Evolutionary conservation across 2,888 invertebrate genomes (phyloP).

Genomic region (Coronaproctus castanopsis): DNA sequence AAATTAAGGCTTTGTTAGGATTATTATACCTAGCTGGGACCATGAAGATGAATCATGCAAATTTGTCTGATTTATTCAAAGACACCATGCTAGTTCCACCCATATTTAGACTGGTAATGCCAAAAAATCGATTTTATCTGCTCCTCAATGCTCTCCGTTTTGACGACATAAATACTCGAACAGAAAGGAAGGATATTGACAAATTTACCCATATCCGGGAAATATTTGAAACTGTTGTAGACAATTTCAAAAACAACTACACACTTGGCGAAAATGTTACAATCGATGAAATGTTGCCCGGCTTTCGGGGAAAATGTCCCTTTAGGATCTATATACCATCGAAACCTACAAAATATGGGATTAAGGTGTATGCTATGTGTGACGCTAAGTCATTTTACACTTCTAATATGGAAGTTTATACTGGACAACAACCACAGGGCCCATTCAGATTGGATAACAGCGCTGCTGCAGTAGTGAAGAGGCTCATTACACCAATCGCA

Average conservation of each 20-base stretch:
- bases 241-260: conserved; percentile 4
- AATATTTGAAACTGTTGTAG: not conserved
- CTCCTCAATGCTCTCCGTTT: conserved; percentile 7
- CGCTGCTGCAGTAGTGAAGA: not conserved
- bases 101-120: not conserved
- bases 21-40: conserved; percentile 4
- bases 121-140: conserved; percentile 8
- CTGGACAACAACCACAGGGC: not conserved
- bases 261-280: not conserved
- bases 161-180: conserved; percentile 2
- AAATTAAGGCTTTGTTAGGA: conserved; percentile 4
- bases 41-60: not conserved
- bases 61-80: not conserved
- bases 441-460: no score
- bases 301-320: not conserved
- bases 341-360: not conserved
- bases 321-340: not conserved
- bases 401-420: not conserved
- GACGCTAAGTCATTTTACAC: not conserved
- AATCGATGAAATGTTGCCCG: not conserved
- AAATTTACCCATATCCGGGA: not conserved
- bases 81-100: not conserved
- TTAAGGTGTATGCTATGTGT: not conserved
- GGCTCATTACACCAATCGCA: not conserved
- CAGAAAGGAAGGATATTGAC: not conserved